These are phyloP conservation scores for Muschampia plurimacula DNA, from an alignment of 2,888 invertebrate genomes.

Conservation along the genomic window DNA sequence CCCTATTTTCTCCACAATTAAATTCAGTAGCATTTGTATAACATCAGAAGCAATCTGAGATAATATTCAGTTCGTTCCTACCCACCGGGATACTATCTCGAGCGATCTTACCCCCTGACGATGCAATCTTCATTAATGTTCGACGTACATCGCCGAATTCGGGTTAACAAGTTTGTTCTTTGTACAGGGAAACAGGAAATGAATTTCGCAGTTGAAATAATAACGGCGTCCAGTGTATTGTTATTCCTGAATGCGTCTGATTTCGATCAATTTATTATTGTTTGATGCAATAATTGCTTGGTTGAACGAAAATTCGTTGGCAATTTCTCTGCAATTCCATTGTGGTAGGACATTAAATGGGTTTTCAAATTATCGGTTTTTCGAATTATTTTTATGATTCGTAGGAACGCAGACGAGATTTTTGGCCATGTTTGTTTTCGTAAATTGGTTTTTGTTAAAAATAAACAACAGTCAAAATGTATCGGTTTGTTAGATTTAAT, in stretches of 20 bases:
- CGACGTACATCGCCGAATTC: slow-evolving; percentile 27
- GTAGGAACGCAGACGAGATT: slow-evolving; percentile 14
- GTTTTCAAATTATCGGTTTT: slow-evolving; percentile 37
- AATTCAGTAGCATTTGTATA: slow-evolving; percentile 28
- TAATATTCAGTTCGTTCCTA: slow-evolving; percentile 28
- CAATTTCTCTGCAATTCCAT: slow-evolving; percentile 37
- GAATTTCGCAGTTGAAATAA: slow-evolving; percentile 28
- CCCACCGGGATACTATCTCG: slow-evolving; percentile 22
- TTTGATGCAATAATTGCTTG: slow-evolving; percentile 64
- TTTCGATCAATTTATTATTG: slow-evolving; percentile 66
- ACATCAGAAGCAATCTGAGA: slow-evolving; percentile 37
- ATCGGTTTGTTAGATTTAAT: slow-evolving; percentile 2
- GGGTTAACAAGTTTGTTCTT: slow-evolving; percentile 4
- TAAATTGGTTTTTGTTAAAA: slow-evolving; percentile 21
- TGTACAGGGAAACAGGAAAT: slow-evolving; percentile 23
- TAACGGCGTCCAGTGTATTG: slow-evolving; percentile 28
- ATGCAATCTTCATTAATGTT: slow-evolving; percentile 11
- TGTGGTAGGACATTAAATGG: slow-evolving; percentile 36
- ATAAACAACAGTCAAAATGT: slow-evolving; percentile 9
- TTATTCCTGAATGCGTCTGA: slow-evolving; percentile 43
- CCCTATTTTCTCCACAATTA: slow-evolving; percentile 15
- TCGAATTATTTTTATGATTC: slow-evolving; percentile 33
- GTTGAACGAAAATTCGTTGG: slow-evolving; percentile 48
- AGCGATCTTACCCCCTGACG: slow-evolving; percentile 35
- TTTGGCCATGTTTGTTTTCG: slow-evolving; percentile 25